phyloP scores from a whole-genome alignment of 2,113 vertebrate species.

The Emydura subglobosa region DNA sequence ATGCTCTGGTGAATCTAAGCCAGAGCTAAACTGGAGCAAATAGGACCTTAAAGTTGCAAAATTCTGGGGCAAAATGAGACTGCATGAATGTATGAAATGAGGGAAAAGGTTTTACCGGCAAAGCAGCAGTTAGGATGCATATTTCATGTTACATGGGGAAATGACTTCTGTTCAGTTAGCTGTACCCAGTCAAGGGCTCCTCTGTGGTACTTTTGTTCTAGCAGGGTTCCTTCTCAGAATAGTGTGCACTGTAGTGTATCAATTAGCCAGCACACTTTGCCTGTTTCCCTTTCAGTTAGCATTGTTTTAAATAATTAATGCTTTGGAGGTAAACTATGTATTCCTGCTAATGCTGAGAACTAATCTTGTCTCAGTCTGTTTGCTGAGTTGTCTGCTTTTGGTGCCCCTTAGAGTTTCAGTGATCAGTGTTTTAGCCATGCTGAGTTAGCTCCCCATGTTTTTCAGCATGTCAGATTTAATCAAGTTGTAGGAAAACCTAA shows the following conservation, averaged over 20 bases:
- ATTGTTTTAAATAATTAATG: background rate
- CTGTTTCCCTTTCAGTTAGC: background rate
- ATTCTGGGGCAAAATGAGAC: background rate
- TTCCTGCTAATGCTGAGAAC: accelerated
- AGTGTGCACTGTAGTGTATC: accelerated
- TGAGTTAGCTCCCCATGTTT: background rate
- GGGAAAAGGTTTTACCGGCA: accelerated
- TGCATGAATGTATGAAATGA: background rate
- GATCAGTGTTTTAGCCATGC: background rate
- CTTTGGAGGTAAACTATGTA: accelerated
- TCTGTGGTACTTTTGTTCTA: background rate
- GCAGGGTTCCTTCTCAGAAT: background rate
- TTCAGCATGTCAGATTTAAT: background rate
- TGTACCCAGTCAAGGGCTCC: background rate
- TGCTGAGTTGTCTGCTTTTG: background rate
- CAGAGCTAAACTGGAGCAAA: background rate
- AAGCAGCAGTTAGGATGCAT: background rate
- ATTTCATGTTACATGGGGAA: background rate
- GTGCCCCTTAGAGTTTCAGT: background rate
- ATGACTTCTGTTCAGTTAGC: background rate
- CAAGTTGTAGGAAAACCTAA: background rate
- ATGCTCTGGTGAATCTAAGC: background rate
- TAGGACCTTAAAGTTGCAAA: accelerated
- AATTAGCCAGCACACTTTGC: background rate
- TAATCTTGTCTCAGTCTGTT: accelerated